A percentile compares a stretch with the other conserved stretches of the same genome.
phyloP scores from a whole-genome alignment of 64 coral and sea anemone genomes.

The Acropora tenuis region DNA sequence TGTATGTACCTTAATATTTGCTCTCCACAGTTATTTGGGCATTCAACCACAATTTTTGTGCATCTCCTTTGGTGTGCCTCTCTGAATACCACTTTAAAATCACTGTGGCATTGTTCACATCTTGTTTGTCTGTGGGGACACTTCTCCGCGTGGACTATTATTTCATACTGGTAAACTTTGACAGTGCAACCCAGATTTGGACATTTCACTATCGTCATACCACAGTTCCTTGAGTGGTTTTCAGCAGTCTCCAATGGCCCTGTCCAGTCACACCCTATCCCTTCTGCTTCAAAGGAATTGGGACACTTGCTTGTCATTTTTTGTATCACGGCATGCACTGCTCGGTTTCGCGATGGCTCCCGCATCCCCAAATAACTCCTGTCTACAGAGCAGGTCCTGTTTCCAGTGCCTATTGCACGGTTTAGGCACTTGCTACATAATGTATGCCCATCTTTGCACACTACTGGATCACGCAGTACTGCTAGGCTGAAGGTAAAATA shows the following conservation, averaged over 20 bases:
- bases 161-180: neutral
- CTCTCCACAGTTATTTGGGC: slow-evolving; percentile 2
- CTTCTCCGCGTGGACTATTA: neutral
- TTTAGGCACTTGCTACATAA: neutral
- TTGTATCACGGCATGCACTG: neutral
- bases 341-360: neutral
- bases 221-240: neutral
- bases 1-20: neutral
- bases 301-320: neutral
- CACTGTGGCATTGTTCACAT: neutral
- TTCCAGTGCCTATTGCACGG: neutral
- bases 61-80: neutral
- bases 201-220: neutral
- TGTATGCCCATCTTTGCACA: neutral
- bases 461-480: neutral
- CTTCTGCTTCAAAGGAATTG: neutral
- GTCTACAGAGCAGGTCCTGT: neutral
- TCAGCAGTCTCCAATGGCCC: neutral
- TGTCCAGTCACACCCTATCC: neutral
- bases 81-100: neutral
- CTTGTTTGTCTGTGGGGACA: neutral
- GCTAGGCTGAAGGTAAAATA: neutral
- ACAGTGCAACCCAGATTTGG: neutral
- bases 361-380: neutral
- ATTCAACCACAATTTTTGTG: neutral